Evolutionary conservation across 2,113 vertebrate species (phyloP).

Genomic region (Turnix velox): DNA sequence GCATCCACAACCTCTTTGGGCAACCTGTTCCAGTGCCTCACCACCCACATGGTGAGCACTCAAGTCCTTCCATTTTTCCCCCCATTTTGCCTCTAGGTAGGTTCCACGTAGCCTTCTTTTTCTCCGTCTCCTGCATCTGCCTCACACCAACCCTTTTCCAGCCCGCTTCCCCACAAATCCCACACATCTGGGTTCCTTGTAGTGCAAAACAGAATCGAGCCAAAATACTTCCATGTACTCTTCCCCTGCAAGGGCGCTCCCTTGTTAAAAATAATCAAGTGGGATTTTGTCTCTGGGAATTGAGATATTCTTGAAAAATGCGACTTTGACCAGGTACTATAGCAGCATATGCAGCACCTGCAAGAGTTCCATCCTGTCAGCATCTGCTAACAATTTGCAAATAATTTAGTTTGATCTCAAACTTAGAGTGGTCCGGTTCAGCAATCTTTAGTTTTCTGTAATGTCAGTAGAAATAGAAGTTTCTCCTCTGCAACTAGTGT

Average conservation of each 20-base stretch:
- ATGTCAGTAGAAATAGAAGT: not conserved
- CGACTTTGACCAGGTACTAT: not conserved
- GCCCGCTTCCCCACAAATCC: too few species aligned
- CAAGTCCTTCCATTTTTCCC: too few species aligned
- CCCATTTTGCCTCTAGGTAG: too few species aligned
- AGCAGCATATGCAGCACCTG: not conserved
- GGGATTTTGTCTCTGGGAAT: not conserved
- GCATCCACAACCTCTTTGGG: too few species aligned
- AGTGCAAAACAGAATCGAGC: not conserved
- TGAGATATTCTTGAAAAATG: not conserved
- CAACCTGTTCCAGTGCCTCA: too few species aligned
- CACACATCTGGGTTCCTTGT: too few species aligned
- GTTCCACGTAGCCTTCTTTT: too few species aligned
- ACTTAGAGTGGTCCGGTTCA: not conserved
- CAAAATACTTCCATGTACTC: not conserved
- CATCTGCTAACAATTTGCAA: not conserved
- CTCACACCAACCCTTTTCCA: too few species aligned
- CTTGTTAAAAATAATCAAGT: not conserved
- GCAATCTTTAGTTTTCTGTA: not conserved
- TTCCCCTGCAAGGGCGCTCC: too few species aligned
- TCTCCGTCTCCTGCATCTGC: too few species aligned
- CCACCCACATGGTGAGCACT: too few species aligned
- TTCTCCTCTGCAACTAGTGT: not conserved
- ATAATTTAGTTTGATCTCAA: not conserved
- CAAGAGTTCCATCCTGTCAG: not conserved